Conservation (phyloP, 2,797 vertebrate genomes). For the Chloroceryle inda region DNA sequence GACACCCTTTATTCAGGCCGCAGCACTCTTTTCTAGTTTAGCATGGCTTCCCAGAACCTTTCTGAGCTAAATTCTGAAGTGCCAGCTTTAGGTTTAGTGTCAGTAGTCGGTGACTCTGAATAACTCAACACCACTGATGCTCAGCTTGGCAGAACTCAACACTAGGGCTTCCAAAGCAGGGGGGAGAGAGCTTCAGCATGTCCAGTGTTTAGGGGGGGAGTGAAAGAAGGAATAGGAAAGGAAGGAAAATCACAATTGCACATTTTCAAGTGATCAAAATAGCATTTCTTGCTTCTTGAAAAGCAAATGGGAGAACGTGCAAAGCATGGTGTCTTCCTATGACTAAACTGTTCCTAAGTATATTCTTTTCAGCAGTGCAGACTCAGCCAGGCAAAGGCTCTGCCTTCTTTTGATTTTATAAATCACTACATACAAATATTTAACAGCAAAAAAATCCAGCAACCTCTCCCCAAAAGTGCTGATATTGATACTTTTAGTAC, state of each 20-base stretch:
- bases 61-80: slow-evolving; percentile 6
- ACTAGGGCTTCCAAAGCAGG: background rate
- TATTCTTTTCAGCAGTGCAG: background rate
- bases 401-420: background rate
- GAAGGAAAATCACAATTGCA: background rate
- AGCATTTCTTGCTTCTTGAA: background rate
- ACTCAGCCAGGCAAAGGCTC: background rate
- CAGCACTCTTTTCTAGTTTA: background rate
- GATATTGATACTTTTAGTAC: background rate
- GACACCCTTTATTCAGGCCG: background rate
- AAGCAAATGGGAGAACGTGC: background rate
- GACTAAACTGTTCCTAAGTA: background rate
- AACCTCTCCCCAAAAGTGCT: background rate
- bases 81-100: slow-evolving; percentile 12
- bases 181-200: background rate
- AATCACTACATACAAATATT: background rate
- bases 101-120: background rate
- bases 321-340: background rate
- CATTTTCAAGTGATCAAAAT: background rate
- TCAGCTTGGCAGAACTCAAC: background rate
- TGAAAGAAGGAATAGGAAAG: background rate
- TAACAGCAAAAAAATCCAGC: background rate
- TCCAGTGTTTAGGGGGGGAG: background rate
- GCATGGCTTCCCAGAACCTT: background rate
- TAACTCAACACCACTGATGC: background rate